phyloP scores from a whole-genome alignment of 1,140 invertebrate species.

The Heliconius nattereri region DNA sequence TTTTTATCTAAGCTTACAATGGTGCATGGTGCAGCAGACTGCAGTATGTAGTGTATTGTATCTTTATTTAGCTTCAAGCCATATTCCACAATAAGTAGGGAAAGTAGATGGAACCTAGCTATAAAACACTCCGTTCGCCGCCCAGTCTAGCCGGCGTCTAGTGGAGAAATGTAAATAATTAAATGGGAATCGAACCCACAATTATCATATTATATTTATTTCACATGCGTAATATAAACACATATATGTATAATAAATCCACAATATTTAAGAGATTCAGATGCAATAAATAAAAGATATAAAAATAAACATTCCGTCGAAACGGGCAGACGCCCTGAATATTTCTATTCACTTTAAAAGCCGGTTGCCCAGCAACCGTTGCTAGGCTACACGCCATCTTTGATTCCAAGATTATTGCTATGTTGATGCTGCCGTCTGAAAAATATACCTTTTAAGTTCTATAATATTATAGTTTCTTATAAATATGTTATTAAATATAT shows the following conservation, averaged over 20 bases:
- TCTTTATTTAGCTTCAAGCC: no score
- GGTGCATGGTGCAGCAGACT: no score
- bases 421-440: conserved; percentile 18
- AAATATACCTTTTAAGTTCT: neutral
- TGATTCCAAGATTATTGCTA: conserved; percentile 13
- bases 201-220: no score
- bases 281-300: neutral
- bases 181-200: no score
- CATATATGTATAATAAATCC: neutral
- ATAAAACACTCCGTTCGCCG: no score
- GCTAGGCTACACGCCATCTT: conserved; percentile 37
- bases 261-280: neutral
- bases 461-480: neutral
- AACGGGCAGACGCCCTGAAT: neutral
- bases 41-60: no score
- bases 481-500: no score
- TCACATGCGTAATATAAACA: neutral
- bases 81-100: no score
- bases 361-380: conserved; percentile 31
- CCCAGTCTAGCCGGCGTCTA: no score
- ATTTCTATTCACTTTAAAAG: conserved; percentile 3
- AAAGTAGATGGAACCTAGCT: no score
- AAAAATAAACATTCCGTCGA: neutral
- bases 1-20: no score
- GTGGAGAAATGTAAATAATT: no score